phyloP scores from a whole-genome alignment of 2,113 vertebrate genomes.

The Mystacornis crossleyi region DNA sequence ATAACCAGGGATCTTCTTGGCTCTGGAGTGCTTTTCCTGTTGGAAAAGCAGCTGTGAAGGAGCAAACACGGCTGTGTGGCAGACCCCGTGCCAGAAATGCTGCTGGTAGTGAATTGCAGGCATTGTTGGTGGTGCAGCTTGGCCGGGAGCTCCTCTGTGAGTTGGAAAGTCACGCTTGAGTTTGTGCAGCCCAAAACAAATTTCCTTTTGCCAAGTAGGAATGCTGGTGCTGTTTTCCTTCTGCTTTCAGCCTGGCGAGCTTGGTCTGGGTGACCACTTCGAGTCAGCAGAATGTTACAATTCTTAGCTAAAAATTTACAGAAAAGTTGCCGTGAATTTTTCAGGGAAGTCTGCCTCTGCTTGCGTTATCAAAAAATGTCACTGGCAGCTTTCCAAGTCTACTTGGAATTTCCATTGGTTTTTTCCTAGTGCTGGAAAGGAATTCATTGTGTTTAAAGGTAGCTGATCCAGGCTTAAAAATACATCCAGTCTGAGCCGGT shows the following conservation, averaged over 20 bases:
- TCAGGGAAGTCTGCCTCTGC: neutral
- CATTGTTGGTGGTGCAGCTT: neutral
- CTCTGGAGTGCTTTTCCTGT: neutral
- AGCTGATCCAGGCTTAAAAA: neutral
- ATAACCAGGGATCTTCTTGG: neutral
- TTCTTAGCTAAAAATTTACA: neutral
- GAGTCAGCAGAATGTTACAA: neutral
- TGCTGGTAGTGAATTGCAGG: neutral
- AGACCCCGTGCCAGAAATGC: neutral
- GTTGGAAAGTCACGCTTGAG: neutral
- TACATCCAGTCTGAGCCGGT: neutral
- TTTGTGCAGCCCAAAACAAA: neutral
- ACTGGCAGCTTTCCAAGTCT: neutral
- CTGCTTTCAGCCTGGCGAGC: neutral
- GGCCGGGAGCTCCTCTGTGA: neutral
- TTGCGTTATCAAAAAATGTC: neutral
- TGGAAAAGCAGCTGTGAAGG: neutral
- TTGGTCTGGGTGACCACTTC: neutral
- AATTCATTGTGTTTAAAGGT: neutral
- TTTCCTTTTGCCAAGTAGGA: neutral
- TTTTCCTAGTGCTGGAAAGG: neutral
- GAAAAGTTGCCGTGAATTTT: neutral
- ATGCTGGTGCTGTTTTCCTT: neutral
- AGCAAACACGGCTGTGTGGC: neutral
- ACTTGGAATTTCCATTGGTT: neutral